Base-by-base conservation (phyloP, 1,140 invertebrate genomes). In the Calephelis nemesis region DNA sequence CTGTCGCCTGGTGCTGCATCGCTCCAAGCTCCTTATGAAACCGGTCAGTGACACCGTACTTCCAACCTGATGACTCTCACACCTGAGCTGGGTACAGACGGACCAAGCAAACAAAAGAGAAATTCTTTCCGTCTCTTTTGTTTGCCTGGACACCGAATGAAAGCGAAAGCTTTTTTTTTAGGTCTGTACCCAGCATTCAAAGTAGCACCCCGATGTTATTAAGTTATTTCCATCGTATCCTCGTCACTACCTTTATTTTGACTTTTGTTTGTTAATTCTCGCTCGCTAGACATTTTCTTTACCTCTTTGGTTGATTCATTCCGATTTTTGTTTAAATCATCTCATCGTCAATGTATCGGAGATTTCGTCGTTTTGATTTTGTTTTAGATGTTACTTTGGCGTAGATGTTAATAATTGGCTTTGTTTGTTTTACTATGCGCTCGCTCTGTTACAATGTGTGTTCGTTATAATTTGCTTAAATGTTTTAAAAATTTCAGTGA, bases 1-100 rank as follows among this genome's bases (percentile, higher is more conserved):
- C 94, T 97, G 97, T 95, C 96, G 97, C 85, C 96, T 97, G 94
- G 96, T 98, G 90, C 94, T 97, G 93, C 97, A 98, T 93, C 95
- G 97, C 93, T 98, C 97, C 93, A 96, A 96, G 90, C 96, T 97
- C 93, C 95, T 98, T 90, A 95, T 99, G 92, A 96, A 95, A 94
- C 96, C 97, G 97, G 97, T 98, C 96, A 97, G 96, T 95, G 78
- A 83, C 79, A 81, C 70, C 62, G 72, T 62, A 65, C 58, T 73
- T 50, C 48, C 5, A 30, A 49, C 40, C 63, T 62, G 30, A 60
- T 60, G 54, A 60, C 54, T 60, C 30, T 39, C 54, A 7, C 30
- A 6, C 19, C 7, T 4, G 7, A 7, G 42, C 42, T 7, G 42
- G 42, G 42, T 45, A 45, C 42, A 45, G 42, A 45, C 42, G 8